Base-by-base conservation (phyloP, 2,888 invertebrate species). In the Spisula subtruncata region DNA sequence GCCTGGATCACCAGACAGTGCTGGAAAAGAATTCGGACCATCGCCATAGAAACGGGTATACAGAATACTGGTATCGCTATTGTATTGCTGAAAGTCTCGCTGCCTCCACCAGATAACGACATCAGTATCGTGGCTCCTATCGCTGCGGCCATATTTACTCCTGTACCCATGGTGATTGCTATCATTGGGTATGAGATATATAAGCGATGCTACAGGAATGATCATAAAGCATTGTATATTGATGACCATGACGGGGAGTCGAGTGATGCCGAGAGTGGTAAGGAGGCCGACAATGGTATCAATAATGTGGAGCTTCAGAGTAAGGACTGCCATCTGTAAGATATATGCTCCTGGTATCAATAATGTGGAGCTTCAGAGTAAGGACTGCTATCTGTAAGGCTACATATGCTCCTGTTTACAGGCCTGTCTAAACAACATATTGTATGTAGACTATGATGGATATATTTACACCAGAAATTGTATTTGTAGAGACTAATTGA, bases 11-110 rank as follows among this genome's bases (percentile, higher is more conserved):
- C 95, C 94, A 86, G 95, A 94, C 97, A 93, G 96, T 96, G 90
- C 94, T 97, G 89, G 96, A 96, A 94, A 96, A 96, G 87, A 95
- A 96, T 93, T 16, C 94, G 96, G 54, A 98, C 99, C 18, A 99
- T 99, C 94, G 98, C 98, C 81, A 98, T 99, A 82, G 99, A 99
- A 93, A 97, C 97, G 4, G 96, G 99, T 85, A 98, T 99, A 83
- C 99, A 99, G 97, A 99, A 99, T 97, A 99, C 99, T 0, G 97
- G 97, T 5, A 96, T 97, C 29, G 97, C 97, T 14, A 97, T 97
- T 79, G 94, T 97, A 10, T 86, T 97, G 41, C 93, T 97, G 88
- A 96, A 92, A 88, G 95, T 94, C n/a, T 95, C 96, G 10, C 93
- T 96, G 8, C 92, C 93, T 0, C 92, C 94, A 0, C 96, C 96